Conservation (phyloP, 2,113 vertebrate genomes). For the Leptocoma aspasia region DNA sequence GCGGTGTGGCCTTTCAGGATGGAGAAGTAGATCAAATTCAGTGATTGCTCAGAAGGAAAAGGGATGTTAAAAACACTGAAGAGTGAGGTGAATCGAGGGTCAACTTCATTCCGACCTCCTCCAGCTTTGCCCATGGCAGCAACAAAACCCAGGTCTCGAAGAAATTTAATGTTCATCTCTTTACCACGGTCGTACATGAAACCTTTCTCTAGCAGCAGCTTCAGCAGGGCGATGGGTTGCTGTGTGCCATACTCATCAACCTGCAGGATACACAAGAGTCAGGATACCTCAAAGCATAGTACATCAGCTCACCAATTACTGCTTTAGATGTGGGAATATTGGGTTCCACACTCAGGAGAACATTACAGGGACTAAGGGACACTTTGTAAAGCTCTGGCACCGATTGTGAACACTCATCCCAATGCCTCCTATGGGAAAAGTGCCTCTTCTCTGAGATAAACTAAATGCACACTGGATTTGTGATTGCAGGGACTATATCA, state of each 20-base stretch:
- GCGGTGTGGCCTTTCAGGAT: constrained; percentile 88
- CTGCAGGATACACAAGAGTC: constrained; percentile 54
- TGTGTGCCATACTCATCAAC: constrained; percentile 95
- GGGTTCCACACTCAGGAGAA: not conserved
- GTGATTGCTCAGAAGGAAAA: constrained; percentile 85
- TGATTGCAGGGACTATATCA: not conserved
- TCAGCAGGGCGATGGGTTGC: constrained; percentile 92
- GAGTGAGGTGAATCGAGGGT: constrained; percentile 88
- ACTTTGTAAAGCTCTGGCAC: not conserved
- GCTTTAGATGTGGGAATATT: not conserved
- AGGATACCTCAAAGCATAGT: not conserved
- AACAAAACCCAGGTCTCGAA: constrained; percentile 89
- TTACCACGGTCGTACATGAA: constrained; percentile 90
- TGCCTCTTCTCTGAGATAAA: not conserved
- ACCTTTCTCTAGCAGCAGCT: constrained; percentile 88
- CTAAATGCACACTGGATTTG: not conserved
- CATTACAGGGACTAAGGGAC: not conserved
- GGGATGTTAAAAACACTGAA: constrained; percentile 91
- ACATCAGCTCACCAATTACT: not conserved
- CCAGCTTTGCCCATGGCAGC: constrained; percentile 96
- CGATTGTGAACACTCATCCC: not conserved
- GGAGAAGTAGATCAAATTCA: constrained; percentile 88
- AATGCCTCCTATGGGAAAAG: not conserved
- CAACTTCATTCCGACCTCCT: constrained; percentile 93
- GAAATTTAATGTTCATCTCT: constrained; percentile 87